Percentiles rank a stretch among this genome's conserved stretches.
These are phyloP conservation scores for Callitettix versicolor DNA, from an alignment of 1,140 invertebrate species.

Conservation along the genomic window DNA sequence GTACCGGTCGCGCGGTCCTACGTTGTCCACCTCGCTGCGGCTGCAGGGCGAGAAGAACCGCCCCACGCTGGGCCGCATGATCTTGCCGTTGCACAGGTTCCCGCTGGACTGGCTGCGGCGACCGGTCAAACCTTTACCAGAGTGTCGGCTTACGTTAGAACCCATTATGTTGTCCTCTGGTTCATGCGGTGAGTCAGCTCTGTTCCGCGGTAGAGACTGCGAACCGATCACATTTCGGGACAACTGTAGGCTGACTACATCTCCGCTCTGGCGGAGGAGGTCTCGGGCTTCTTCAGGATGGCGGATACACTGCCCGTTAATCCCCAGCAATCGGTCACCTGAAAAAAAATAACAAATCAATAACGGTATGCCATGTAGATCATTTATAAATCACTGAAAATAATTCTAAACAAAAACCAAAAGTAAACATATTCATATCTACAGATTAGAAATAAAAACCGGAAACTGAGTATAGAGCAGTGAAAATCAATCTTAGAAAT, in stretches of 20 bases:
- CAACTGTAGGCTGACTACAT: constrained; percentile 1
- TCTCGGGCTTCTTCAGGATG: not conserved
- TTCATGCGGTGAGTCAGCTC: not conserved
- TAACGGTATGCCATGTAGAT: too few species aligned
- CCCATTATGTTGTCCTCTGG: constrained; percentile 40
- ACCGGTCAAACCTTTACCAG: constrained; percentile 51
- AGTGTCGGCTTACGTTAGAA: constrained; percentile 60
- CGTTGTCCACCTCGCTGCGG: constrained; percentile 9
- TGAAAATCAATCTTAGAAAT: not conserved
- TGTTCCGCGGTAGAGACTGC: not conserved
- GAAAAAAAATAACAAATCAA: not conserved
- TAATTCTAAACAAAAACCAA: not conserved
- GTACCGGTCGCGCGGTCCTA: constrained; percentile 30
- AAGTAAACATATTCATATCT: not conserved
- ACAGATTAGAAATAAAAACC: not conserved
- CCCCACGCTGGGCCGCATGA: constrained; percentile 29
- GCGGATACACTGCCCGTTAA: constrained; percentile 4
- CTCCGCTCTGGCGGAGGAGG: not conserved
- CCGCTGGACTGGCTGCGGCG: constrained; percentile 59
- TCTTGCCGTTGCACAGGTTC: constrained; percentile 36
- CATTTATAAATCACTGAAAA: not conserved
- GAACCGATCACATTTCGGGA: not conserved
- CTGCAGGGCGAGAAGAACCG: constrained; percentile 19
- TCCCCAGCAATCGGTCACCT: constrained; percentile 11
- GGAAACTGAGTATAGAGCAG: not conserved